A percentile compares a stretch with the other conserved stretches of the same genome.
Conservation (phyloP, 2,113 vertebrate species). For the Dipodomys ordii region DNA sequence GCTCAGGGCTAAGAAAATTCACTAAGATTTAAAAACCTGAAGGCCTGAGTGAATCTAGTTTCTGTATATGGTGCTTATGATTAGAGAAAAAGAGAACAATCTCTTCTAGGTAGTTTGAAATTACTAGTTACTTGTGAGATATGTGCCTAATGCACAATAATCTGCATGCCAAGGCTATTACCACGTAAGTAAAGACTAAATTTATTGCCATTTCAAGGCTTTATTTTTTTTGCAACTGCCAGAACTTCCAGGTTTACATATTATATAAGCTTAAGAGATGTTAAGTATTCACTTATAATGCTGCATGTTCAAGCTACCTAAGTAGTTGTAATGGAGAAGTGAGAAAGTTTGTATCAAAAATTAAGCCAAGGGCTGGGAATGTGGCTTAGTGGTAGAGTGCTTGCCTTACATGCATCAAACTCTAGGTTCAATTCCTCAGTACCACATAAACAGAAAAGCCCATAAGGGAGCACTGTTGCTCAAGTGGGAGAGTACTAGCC, state of each 20-base stretch:
- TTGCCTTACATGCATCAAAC: no score
- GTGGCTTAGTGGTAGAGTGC: no score
- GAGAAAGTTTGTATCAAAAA: slow-evolving; percentile 48
- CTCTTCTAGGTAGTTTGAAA: slow-evolving; percentile 42
- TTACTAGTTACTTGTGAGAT: slow-evolving; percentile 17
- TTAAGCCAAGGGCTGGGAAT: no score
- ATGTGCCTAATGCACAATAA: not conserved
- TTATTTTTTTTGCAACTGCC: slow-evolving; percentile 34
- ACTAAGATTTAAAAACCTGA: not conserved
- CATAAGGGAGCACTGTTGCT: no score
- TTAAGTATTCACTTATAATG: slow-evolving; percentile 45
- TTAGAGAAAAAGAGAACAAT: slow-evolving; percentile 29
- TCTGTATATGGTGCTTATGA: not conserved
- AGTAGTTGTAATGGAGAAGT: slow-evolving; percentile 66
- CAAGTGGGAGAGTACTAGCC: no score
- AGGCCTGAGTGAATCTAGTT: not conserved
- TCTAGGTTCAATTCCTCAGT: no score
- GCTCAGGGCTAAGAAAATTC: not conserved
- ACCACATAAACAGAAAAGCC: no score
- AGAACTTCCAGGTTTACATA: slow-evolving; percentile 50
- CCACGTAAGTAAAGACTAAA: not conserved
- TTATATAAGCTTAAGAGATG: slow-evolving; percentile 23
- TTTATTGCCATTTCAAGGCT: not conserved
- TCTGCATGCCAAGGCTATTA: not conserved
- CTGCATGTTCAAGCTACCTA: slow-evolving; percentile 57